Percentiles rank a stretch among this genome's conserved stretches.
phyloP scores from a whole-genome alignment of 2,797 vertebrate species.

The Buphagus erythrorhynchus region DNA sequence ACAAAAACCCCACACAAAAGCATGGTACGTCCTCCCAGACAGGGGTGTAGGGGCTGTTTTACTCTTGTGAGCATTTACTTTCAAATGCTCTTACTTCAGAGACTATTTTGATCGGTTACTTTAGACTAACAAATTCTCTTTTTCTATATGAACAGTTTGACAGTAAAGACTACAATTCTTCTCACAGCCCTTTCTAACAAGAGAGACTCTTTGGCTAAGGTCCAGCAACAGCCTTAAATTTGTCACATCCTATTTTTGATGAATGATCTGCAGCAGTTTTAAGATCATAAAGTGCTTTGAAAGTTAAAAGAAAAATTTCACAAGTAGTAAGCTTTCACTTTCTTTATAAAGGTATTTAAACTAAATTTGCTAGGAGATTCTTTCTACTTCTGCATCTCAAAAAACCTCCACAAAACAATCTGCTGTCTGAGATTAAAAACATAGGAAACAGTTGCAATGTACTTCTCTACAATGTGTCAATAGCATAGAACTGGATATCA shows the following conservation, averaged over 20 bases:
- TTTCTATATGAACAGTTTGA: conserved; percentile 26
- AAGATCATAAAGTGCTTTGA: conserved; percentile 36
- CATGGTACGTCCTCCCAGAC: conserved; percentile 31
- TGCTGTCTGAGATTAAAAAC: neutral
- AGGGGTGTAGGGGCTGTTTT: neutral
- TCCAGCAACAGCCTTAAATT: conserved; percentile 36
- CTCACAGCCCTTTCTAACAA: conserved; percentile 19
- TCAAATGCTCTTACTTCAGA: conserved; percentile 62
- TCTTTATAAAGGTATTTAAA: neutral
- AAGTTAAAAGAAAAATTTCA: conserved; percentile 12
- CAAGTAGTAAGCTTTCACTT: neutral
- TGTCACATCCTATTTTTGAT: conserved; percentile 1
- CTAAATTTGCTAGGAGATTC: neutral
- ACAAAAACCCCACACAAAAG: conserved; percentile 67
- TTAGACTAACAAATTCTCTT: conserved; percentile 70
- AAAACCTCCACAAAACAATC: neutral
- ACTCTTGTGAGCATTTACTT: conserved; percentile 55
- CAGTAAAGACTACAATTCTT: conserved; percentile 20
- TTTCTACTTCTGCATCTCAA: neutral
- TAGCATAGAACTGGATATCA: neutral
- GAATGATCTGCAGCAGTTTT: neutral
- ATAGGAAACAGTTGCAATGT: neutral
- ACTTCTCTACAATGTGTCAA: neutral
- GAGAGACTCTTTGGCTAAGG: conserved; percentile 30
- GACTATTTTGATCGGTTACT: conserved; percentile 63